A percentile compares a stretch with the other conserved stretches of the same genome.
These are phyloP conservation scores for Hirtodrosophila confusa DNA, from an alignment of 2,888 invertebrate genomes.

Conservation along the genomic window DNA sequence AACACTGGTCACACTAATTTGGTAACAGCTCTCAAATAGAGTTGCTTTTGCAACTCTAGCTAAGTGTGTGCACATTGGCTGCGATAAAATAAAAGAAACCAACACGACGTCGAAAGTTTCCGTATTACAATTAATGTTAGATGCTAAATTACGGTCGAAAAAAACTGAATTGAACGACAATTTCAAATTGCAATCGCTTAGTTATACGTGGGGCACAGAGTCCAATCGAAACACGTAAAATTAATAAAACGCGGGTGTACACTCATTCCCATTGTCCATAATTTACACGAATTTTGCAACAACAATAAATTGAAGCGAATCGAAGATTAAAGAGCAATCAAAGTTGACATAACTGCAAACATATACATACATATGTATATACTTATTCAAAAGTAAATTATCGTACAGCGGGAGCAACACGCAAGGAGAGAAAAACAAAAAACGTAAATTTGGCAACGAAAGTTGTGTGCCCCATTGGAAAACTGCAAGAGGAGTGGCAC, in stretches of 20 bases:
- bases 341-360: conserved; percentile 71
- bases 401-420: conserved; percentile 61
- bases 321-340: conserved; percentile 54
- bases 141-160: conserved; percentile 60
- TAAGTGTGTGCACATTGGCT: conserved; percentile 51
- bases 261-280: conserved; percentile 68
- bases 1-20: conserved; percentile 35
- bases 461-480: conserved; percentile 58
- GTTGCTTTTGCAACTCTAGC: conserved; percentile 10
- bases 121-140: conserved; percentile 49
- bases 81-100: conserved; percentile 54
- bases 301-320: conserved; percentile 53
- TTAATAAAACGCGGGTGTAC: conserved; percentile 59
- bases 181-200: conserved; percentile 42
- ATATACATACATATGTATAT: conserved; percentile 18
- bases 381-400: conserved; percentile 61
- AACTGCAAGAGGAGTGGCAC: conserved; percentile 61
- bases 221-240: conserved; percentile 66
- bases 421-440: conserved; percentile 32
- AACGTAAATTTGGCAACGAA: conserved; percentile 64
- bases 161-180: conserved; percentile 45
- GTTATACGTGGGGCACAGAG: conserved; percentile 59
- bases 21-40: conserved; percentile 32
- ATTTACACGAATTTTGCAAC: conserved; percentile 69
- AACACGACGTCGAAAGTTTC: conserved; percentile 74